phyloP scores from a whole-genome alignment of 30 jellyfish, hydroid and myxozoan genomes.

The Catostylus mosaicus region DNA sequence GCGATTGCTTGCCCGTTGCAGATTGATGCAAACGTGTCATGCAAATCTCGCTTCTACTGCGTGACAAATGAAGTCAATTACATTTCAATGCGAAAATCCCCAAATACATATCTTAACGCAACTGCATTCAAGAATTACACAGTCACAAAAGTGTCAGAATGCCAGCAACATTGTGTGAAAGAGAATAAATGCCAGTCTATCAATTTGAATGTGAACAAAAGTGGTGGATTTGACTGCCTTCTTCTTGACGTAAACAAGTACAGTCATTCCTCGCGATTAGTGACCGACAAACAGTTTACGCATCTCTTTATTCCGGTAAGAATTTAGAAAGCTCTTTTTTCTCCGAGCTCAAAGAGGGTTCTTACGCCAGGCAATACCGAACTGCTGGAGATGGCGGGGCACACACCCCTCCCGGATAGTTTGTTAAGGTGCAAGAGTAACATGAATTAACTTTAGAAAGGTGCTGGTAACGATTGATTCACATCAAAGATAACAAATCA shows the following conservation, averaged over 20 bases:
- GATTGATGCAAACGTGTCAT: not conserved
- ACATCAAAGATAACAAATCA: too few relatives aligned
- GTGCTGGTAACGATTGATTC: too few relatives aligned
- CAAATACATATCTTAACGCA: slow-evolving; percentile 19
- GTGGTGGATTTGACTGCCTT: not conserved
- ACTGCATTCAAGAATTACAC: slow-evolving; percentile 1
- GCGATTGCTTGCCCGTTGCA: not conserved
- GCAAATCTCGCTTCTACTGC: slow-evolving; percentile 55
- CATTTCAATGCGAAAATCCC: slow-evolving; percentile 8
- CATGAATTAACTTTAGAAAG: too few relatives aligned
- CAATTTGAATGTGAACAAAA: slow-evolving; percentile 13
- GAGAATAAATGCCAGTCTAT: slow-evolving; percentile 35
- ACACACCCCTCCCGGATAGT: too few relatives aligned
- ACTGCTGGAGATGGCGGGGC: too few relatives aligned
- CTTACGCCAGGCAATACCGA: too few relatives aligned
- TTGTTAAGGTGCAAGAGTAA: too few relatives aligned
- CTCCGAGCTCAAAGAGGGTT: not conserved
- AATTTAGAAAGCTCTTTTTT: not conserved
- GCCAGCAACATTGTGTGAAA: slow-evolving; percentile 34
- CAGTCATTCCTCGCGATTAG: not conserved
- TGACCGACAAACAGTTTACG: not conserved
- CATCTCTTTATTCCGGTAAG: slow-evolving; percentile 56
- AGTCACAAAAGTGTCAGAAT: slow-evolving; percentile 5
- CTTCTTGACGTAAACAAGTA: slow-evolving; percentile 22
- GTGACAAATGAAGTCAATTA: slow-evolving; percentile 30